These are phyloP conservation scores for Akabosia matsudoensis DNA, from an alignment of 1,140 invertebrate genomes.

Conservation along the genomic window DNA sequence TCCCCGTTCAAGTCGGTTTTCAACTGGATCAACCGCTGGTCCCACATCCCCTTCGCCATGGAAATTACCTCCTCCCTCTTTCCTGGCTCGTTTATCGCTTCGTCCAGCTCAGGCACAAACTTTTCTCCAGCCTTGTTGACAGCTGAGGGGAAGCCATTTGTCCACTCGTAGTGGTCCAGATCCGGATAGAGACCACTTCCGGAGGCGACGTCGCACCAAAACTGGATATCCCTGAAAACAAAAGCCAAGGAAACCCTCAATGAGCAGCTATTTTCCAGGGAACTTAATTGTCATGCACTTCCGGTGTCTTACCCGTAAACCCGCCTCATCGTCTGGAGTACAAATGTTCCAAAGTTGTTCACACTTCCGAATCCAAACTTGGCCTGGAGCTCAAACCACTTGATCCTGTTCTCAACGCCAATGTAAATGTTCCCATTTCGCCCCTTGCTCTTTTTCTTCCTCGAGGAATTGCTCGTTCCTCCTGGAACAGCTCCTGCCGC, in stretches of 20 bases:
- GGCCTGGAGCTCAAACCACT: conserved; percentile 13
- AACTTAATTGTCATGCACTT: background rate
- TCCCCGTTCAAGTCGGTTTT: too few species aligned
- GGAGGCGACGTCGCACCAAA: background rate
- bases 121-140: background rate
- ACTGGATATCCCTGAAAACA: conserved; percentile 10
- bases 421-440: conserved; percentile 24
- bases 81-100: too few species aligned
- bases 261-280: background rate
- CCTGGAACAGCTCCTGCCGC: background rate
- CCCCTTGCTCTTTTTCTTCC: conserved; percentile 13
- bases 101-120: background rate
- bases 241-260: background rate
- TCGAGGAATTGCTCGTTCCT: background rate
- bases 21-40: too few species aligned
- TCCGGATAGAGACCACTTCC: background rate
- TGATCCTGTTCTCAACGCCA: background rate
- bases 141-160: background rate
- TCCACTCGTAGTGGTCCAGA: background rate
- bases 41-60: too few species aligned
- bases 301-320: conserved; percentile 7
- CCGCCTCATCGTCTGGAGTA: background rate
- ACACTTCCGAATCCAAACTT: conserved; percentile 9
- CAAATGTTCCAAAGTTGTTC: conserved; percentile 19
- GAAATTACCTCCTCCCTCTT: too few species aligned